A percentile compares a stretch with the other conserved stretches of the same genome.
Evolutionary conservation across 2,888 invertebrate species (phyloP).

Genomic region (Seira ritae): DNA sequence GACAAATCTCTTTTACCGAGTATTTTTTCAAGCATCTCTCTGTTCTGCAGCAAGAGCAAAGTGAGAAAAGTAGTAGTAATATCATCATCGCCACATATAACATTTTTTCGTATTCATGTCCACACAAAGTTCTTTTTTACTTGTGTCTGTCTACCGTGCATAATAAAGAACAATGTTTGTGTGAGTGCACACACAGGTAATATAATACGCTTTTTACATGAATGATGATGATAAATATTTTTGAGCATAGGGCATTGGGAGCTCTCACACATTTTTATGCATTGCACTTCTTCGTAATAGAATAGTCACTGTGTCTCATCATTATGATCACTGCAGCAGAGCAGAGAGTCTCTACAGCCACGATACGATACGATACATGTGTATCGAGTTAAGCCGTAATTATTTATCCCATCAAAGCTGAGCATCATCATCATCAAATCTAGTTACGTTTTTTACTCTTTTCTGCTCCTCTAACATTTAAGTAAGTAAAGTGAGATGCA

Average conservation of each 20-base stretch:
- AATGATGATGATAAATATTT: conserved; percentile 37
- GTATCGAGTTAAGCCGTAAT: conserved; percentile 48
- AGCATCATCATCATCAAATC: conserved; percentile 29
- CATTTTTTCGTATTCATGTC: too few relatives aligned
- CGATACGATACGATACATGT: conserved; percentile 38
- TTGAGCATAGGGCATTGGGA: conserved; percentile 35
- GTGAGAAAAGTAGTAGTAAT: too few relatives aligned
- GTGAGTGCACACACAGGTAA: conserved; percentile 18
- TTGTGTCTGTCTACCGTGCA: too few relatives aligned
- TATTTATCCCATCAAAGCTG: conserved; percentile 28
- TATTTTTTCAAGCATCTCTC: too few relatives aligned
- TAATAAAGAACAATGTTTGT: too few relatives aligned
- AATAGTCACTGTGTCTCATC: conserved; percentile 44
- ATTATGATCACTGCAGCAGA: conserved; percentile 5
- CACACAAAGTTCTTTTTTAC: too few relatives aligned
- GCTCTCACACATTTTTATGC: too few relatives aligned
- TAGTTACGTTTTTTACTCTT: not conserved
- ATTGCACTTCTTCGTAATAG: conserved; percentile 34
- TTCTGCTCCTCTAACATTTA: not conserved
- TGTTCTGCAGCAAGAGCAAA: too few relatives aligned
- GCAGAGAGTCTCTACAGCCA: too few relatives aligned
- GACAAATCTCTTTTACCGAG: too few relatives aligned
- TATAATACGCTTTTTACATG: not conserved
- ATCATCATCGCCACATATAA: too few relatives aligned
- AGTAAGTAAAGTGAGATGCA: too few relatives aligned